Base-by-base conservation (phyloP, 2,888 invertebrate genomes). In the Notodonta ziczac region DNA sequence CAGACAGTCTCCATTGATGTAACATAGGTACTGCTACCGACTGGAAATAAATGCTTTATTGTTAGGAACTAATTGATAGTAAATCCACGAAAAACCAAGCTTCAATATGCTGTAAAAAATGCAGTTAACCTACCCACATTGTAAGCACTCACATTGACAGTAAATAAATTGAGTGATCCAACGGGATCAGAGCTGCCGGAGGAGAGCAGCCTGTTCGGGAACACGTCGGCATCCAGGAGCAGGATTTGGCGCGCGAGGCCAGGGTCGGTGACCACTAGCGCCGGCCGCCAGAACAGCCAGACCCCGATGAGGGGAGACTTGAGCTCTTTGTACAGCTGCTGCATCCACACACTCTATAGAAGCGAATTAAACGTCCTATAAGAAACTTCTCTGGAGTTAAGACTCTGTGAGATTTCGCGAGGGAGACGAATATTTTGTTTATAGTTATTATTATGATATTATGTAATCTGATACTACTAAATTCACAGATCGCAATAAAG, bases 221-320 rank as follows among this genome's bases (percentile, higher is more conserved):
- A 86, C 40, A 64, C 16, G 0, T 76, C 73, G 5, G 72, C 68
- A 51, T 86, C 85, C 58, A 77, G 82, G 5, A 84, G 60, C 8
- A 85, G 76, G 5, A 86, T 65, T 0, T 72, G 74, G 6, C 76
- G 73, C 1, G 77, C 80, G 5, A 85, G 64, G 14, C 81, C 77
- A 0, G 82, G 79, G 0, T 67, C 75, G 57, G 77, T 80, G 58
- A 85, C 66, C n/a, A 85, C 63, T 14, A 86, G 70, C 0, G 77
- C 80, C 32, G 82, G 84, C 35, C 77, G 66, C 82, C 83, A 82
- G 61, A 86, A 81, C 40, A 81, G 56, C 83, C 85, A 85, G 39
- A 84, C 78, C 0, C 85, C 85, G 0, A 78, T 57, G 61, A 82
- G 81, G 0, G 83, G 80, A 0, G 66, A 32, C 4, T 63, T 60